Evolutionary conservation across 1,140 invertebrate genomes (phyloP).

Genomic region (Caenorhabditis latens): DNA sequence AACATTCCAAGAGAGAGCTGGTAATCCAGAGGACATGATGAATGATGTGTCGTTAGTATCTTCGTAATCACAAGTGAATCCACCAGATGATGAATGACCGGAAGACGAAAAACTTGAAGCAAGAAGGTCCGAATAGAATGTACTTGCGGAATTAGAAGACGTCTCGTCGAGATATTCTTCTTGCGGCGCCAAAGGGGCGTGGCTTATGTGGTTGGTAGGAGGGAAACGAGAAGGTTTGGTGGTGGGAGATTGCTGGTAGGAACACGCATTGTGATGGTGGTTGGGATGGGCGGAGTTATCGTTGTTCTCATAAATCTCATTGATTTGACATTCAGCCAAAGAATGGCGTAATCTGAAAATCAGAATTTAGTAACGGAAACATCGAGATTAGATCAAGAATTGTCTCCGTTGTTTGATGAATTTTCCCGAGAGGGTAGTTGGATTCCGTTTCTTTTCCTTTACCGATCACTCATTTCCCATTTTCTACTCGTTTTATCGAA

Average conservation of each 20-base stretch:
- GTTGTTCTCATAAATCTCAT: constrained; percentile 10
- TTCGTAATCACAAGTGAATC: constrained; percentile 18
- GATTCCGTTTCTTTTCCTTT: no score
- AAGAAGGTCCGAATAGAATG: constrained; percentile 35
- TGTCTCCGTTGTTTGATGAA: no score
- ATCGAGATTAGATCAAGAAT: no score
- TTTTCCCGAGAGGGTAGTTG: no score
- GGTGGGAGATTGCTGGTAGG: constrained; percentile 15
- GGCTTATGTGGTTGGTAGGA: background rate
- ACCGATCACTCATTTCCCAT: no score
- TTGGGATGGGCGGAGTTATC: constrained; percentile 16
- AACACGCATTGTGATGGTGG: background rate
- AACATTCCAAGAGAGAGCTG: constrained; percentile 32
- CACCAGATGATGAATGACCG: background rate
- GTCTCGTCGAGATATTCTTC: constrained; percentile 46
- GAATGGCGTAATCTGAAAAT: constrained; percentile 32
- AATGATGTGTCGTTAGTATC: constrained; percentile 9
- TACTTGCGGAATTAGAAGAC: constrained; percentile 27
- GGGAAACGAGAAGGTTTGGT: constrained; percentile 9
- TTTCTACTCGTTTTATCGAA: no score
- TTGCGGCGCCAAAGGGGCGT: constrained; percentile 51
- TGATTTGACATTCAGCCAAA: constrained; percentile 35
- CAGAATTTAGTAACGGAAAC: background rate
- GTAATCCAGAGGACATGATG: constrained; percentile 25
- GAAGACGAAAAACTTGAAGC: constrained; percentile 38